Percentiles rank a stretch among this genome's conserved stretches.
Conservation (phyloP, 2,888 invertebrate genomes). For the Caenorhabditis drosophilae region DNA sequence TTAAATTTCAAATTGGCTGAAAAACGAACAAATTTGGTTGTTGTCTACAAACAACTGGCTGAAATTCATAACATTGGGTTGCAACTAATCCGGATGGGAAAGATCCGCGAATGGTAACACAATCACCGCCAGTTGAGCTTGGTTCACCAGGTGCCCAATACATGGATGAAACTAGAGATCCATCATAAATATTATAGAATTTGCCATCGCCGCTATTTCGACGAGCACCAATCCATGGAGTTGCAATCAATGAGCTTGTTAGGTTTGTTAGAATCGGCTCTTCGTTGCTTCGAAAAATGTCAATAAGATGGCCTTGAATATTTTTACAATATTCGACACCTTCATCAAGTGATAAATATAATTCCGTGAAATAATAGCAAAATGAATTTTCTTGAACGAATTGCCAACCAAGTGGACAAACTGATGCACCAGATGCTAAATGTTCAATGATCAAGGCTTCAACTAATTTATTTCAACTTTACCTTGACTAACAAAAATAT, state of each 20-base stretch:
- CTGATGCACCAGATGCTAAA: too few species aligned
- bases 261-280: slow-evolving; percentile 8
- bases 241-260: slow-evolving; percentile 4
- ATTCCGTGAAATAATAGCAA: slow-evolving; percentile 10
- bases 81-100: slow-evolving; percentile 13
- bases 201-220: slow-evolving; percentile 11
- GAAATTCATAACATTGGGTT: slow-evolving; percentile 32
- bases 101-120: slow-evolving; percentile 18
- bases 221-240: slow-evolving; percentile 17
- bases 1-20: too few species aligned
- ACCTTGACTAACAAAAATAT: too few species aligned
- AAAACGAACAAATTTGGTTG: slow-evolving; percentile 13
- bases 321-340: slow-evolving; percentile 16
- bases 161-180: slow-evolving; percentile 14
- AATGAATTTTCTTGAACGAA: slow-evolving; percentile 10
- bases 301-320: slow-evolving; percentile 7
- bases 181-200: slow-evolving; percentile 21
- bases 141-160: slow-evolving; percentile 11
- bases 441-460: too few species aligned
- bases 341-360: slow-evolving; percentile 17
- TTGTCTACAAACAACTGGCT: slow-evolving; percentile 33
- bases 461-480: too few species aligned
- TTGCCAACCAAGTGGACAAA: slow-evolving; percentile 12
- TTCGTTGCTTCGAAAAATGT: slow-evolving; percentile 6
- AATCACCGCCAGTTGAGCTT: slow-evolving; percentile 20